phyloP scores from a whole-genome alignment of 2,797 vertebrate species.

The Acipenser transmontanus region DNA sequence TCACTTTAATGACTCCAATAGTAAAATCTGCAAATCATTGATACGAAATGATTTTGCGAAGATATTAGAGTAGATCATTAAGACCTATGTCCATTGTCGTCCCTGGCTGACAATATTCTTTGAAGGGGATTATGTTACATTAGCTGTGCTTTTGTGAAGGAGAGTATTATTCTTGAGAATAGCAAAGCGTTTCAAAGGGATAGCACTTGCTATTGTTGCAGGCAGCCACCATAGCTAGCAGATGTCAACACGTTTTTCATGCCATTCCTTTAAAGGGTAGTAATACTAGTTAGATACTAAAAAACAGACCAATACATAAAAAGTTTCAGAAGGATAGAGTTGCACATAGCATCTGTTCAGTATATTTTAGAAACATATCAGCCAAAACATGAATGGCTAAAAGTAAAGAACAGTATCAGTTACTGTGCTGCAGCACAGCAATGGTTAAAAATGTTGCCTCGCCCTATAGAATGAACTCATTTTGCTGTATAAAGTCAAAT shows the following conservation, averaged over 20 bases:
- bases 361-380: constrained; percentile 13
- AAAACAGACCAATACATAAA: constrained; percentile 49
- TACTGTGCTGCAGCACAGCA: too few species aligned
- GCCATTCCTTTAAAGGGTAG: constrained; percentile 47
- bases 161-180: constrained; percentile 60
- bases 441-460: too few species aligned
- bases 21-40: too few species aligned
- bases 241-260: constrained; percentile 54
- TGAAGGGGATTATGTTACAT: constrained; percentile 64
- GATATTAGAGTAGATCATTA: constrained; percentile 14
- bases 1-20: too few species aligned
- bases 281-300: constrained; percentile 43
- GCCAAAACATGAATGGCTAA: too few species aligned
- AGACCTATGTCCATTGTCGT: constrained; percentile 38
- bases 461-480: too few species aligned
- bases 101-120: constrained; percentile 47
- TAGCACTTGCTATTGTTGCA: constrained; percentile 51
- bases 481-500: too few species aligned
- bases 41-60: background rate
- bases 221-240: constrained; percentile 50
- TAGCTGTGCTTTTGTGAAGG: constrained; percentile 61
- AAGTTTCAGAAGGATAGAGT: constrained; percentile 45
- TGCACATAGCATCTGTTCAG: constrained; percentile 54
- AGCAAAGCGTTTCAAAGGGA: constrained; percentile 61
- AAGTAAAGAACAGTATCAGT: too few species aligned